Percentiles rank a stretch among this genome's conserved stretches.
Evolutionary conservation across 2,888 invertebrate genomes (phyloP).

Genomic region (Diarsia rubi): DNA sequence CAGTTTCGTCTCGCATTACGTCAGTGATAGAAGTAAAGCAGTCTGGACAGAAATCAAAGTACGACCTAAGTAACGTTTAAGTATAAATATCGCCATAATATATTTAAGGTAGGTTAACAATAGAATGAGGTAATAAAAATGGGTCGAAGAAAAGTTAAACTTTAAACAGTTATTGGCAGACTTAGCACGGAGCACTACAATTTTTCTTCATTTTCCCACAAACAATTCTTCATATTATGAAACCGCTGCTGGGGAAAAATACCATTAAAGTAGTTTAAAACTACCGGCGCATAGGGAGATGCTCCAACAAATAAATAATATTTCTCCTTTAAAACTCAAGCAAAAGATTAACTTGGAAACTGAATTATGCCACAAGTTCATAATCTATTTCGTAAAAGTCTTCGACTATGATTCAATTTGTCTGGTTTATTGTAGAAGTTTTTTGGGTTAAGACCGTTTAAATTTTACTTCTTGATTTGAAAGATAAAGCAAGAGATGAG

Average conservation of each 20-base stretch:
- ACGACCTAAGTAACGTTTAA: not conserved
- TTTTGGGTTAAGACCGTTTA: conserved; percentile 9
- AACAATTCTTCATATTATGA: conserved; percentile 30
- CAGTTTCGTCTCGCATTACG: not conserved
- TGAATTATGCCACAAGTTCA: conserved; percentile 60
- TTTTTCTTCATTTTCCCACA: conserved; percentile 18
- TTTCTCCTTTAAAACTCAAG: conserved; percentile 48
- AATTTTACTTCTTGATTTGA: conserved; percentile 27
- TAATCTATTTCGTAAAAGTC: conserved; percentile 59
- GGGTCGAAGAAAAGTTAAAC: not conserved
- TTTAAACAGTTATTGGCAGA: conserved; percentile 18
- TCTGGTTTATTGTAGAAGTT: conserved; percentile 50
- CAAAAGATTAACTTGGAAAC: conserved; percentile 55
- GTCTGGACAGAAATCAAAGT: not conserved
- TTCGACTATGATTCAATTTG: conserved; percentile 61
- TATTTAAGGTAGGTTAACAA: not conserved
- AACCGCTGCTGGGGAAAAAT: conserved; percentile 40
- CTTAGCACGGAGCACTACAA: not conserved
- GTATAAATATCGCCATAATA: not conserved
- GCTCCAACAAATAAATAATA: conserved; percentile 45
- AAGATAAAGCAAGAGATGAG: no score
- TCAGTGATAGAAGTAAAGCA: not conserved
- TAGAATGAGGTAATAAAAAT: conserved; percentile 10
- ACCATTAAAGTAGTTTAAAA: conserved; percentile 43
- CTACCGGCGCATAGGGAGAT: conserved; percentile 29